A percentile compares a stretch with the other conserved stretches of the same genome.
These are phyloP conservation scores for Melinaea menophilus DNA, from an alignment of 2,888 invertebrate species.

Conservation along the genomic window DNA sequence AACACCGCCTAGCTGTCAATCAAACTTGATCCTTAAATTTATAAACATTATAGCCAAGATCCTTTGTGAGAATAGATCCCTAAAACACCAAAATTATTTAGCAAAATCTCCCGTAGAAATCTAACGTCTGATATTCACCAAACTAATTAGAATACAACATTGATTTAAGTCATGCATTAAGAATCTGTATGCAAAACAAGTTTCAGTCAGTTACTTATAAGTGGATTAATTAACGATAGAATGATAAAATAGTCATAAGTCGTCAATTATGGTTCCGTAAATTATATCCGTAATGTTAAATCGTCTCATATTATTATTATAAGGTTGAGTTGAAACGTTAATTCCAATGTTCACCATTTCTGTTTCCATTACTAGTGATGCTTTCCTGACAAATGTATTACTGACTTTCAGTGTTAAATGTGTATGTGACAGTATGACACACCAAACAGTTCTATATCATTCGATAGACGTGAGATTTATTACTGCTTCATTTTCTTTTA, in stretches of 20 bases:
- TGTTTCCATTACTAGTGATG: slow-evolving; percentile 46
- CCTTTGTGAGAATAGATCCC: slow-evolving; percentile 22
- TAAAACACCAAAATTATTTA: slow-evolving; percentile 43
- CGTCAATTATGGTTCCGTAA: slow-evolving; percentile 55
- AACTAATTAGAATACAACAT: slow-evolving; percentile 61
- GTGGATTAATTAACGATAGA: slow-evolving; percentile 51
- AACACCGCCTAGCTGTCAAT: slow-evolving; percentile 44
- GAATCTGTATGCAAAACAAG: slow-evolving; percentile 36
- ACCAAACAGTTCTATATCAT: background rate
- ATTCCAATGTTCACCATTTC: slow-evolving; percentile 47
- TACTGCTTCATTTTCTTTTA: background rate
- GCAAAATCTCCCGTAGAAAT: slow-evolving; percentile 45
- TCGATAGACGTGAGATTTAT: background rate
- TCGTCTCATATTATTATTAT: slow-evolving; percentile 44
- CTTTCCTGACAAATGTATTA: slow-evolving; percentile 35
- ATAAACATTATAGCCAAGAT: slow-evolving; percentile 32
- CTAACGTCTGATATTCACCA: slow-evolving; percentile 56
- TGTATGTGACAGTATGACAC: slow-evolving; percentile 9
- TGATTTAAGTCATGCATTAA: slow-evolving; percentile 60
- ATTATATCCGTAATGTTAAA: slow-evolving; percentile 50
- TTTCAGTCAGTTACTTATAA: slow-evolving; percentile 45
- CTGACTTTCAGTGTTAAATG: slow-evolving; percentile 13
- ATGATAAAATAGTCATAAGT: slow-evolving; percentile 46
- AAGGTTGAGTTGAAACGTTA: slow-evolving; percentile 39
- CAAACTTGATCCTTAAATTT: slow-evolving; percentile 51